Percentiles rank a stretch among this genome's conserved stretches.
phyloP scores from a whole-genome alignment of 2,113 vertebrate genomes.

The Melierax canorus region DNA sequence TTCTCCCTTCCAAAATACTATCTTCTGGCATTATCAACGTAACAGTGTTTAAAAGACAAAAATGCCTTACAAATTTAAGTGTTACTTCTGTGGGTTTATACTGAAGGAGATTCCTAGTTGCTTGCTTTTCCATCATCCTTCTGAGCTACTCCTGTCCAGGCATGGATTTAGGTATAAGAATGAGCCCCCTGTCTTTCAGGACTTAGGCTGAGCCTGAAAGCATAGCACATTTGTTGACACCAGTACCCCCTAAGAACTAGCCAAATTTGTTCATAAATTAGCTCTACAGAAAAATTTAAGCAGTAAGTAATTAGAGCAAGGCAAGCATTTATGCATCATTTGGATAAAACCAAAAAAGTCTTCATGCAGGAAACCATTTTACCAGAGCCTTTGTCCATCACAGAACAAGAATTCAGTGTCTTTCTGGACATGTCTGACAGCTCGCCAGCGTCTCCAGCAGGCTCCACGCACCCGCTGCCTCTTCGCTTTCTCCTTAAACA shows the following conservation, averaged over 20 bases:
- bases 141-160: background rate
- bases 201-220: background rate
- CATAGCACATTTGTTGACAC: background rate
- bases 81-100: background rate
- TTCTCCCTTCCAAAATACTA: background rate
- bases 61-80: background rate
- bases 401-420: background rate
- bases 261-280: background rate
- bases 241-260: rapidly evolving
- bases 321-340: background rate
- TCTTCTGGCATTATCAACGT: background rate
- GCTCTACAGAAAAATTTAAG: background rate
- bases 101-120: background rate
- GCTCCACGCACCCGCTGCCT: background rate
- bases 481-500: background rate
- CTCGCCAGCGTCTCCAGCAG: background rate
- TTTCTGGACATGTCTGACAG: background rate
- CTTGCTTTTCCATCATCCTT: background rate
- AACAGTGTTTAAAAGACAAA: background rate
- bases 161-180: background rate
- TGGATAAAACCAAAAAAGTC: background rate
- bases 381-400: background rate
- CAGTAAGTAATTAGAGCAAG: background rate
- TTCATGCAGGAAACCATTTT: background rate
- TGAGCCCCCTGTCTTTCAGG: background rate